Base-by-base conservation (phyloP, 2,888 invertebrate species). In the Eupithecia inturbata region DNA sequence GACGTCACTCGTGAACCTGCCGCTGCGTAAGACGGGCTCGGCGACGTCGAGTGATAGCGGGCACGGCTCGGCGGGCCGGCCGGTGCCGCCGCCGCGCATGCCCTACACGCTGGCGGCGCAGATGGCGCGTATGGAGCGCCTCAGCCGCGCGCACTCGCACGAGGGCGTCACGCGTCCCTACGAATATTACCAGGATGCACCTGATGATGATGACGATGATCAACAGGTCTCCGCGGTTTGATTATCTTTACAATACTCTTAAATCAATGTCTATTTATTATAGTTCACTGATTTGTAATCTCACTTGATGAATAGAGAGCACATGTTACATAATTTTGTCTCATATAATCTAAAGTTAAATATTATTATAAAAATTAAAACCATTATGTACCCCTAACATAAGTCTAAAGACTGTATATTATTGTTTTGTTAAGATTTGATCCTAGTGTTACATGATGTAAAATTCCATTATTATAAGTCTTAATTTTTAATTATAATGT, bases 1-100 rank as follows among this genome's bases (percentile, higher is more conserved):
- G 78, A 98, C 98, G 71, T 98, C 98, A 77, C 96, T 98, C 84
- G 97, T 98, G 87, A 98, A 98, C 95, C 95, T 98, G 91, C 98
- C 98, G 78, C 94, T 98, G 82, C 95, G 98, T 82, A 98, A 98
- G 95, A 98, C 97, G 68, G 97, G 97, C 91, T 98, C 98, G 83
- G 97, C 98, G 86, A 98, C 98, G 83, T 98, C 98, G 85, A 98
- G 98, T 92, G 98, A 98, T 95, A 97, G 97, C 87, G 98, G 98
- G 85, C 97, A 97, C 94, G 97, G 97, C 84, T 97, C 97, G 73
- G 97, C 97, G 88, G 96, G 79, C 66, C 95, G 97, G 79, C 97
- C 97, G 80, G 97, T 97, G 72, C 97, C 97, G 60, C 93, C 94
- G 79, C 94, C 94, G 78, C 91, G 93, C 76, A 95, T 97, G 87